Evolutionary conservation across 1,140 invertebrate genomes (phyloP).

Genomic region (Prorops nasuta): DNA sequence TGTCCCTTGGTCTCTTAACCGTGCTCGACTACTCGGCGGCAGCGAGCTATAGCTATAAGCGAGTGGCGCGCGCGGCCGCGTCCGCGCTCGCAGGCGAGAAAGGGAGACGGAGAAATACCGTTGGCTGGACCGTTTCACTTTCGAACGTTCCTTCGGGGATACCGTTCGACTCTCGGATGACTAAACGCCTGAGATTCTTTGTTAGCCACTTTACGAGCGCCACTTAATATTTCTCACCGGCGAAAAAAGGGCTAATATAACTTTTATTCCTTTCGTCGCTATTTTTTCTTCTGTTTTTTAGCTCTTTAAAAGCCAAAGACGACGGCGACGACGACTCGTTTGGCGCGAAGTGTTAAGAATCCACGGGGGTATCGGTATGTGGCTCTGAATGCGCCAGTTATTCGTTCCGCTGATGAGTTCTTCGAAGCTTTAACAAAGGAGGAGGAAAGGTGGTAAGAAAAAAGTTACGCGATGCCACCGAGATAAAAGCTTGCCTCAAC

Average conservation of each 20-base stretch:
- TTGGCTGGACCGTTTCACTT: conserved; percentile 40
- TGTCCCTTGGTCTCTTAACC: conserved; percentile 16
- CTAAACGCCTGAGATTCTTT: no score
- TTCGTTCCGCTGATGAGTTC: no score
- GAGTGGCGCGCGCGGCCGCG: not conserved
- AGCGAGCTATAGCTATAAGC: no score
- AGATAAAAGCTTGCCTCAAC: not conserved
- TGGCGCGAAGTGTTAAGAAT: no score
- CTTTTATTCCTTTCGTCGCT: not conserved
- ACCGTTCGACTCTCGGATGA: not conserved
- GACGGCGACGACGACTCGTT: not conserved
- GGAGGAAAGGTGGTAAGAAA: no score
- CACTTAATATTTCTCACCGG: no score
- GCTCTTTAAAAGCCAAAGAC: not conserved
- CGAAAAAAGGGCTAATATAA: no score
- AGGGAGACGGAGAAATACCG: conserved; percentile 22
- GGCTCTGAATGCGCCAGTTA: no score
- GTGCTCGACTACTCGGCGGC: no score
- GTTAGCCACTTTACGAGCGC: no score
- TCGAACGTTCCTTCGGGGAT: conserved; percentile 13
- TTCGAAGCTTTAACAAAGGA: no score
- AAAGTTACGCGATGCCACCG: not conserved
- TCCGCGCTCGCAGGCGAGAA: not conserved
- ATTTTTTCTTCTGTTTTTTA: not conserved
- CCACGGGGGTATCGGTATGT: no score